Percentiles rank a stretch among this genome's conserved stretches.
phyloP scores from a whole-genome alignment of 2,797 vertebrate genomes.

The Dryobates pubescens region DNA sequence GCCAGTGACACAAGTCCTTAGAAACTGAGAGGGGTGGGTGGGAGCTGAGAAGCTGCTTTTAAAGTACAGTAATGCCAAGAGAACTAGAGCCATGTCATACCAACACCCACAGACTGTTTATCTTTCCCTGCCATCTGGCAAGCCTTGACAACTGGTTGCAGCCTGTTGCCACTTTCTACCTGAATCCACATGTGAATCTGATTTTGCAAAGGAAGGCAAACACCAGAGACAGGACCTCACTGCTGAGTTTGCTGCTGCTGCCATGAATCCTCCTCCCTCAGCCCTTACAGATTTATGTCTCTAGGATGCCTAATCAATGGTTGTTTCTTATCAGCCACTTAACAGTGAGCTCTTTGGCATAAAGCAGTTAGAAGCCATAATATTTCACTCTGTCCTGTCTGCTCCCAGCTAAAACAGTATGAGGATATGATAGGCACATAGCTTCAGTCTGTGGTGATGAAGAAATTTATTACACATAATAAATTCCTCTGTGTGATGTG shows the following conservation, averaged over 20 bases:
- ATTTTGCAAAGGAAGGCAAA: not conserved
- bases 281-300: not conserved
- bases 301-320: not conserved
- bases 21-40: not conserved
- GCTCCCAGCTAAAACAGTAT: not conserved
- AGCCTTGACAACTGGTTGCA: not conserved
- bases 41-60: not conserved
- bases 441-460: not conserved
- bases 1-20: not conserved
- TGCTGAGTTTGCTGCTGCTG: not conserved
- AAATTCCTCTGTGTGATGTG: not conserved
- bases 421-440: not conserved
- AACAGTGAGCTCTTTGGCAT: not conserved
- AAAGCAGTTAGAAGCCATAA: not conserved
- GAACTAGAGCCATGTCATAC: not conserved
- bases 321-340: not conserved
- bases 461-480: not conserved
- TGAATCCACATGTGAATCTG: not conserved
- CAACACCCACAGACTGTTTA: not conserved
- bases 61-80: not conserved
- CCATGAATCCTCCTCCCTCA: not conserved
- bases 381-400: not conserved
- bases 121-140: not conserved
- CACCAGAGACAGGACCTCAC: not conserved
- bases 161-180: not conserved